Evolutionary conservation across 2,888 invertebrate genomes (phyloP).

Genomic region (Neocrepidodera transversa): DNA sequence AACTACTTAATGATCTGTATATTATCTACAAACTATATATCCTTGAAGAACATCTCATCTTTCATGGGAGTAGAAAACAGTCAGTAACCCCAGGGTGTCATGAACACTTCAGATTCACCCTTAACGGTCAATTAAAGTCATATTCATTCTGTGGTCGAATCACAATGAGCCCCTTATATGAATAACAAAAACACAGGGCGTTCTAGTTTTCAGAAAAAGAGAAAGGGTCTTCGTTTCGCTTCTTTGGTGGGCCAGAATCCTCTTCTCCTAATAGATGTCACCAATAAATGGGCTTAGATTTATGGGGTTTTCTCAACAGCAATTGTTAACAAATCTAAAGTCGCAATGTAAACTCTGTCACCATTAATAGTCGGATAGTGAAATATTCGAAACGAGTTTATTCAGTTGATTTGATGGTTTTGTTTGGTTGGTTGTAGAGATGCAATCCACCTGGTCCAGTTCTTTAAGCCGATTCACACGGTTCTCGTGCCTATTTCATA

Average conservation of each 20-base stretch:
- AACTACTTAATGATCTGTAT: conserved; percentile 23
- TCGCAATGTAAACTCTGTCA: conserved; percentile 49
- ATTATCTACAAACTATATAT: conserved; percentile 12
- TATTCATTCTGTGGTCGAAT: conserved; percentile 54
- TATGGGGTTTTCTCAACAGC: conserved; percentile 42
- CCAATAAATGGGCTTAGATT: conserved; percentile 46
- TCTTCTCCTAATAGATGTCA: conserved; percentile 50
- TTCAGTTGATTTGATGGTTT: conserved; percentile 11
- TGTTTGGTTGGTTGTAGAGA: conserved; percentile 41
- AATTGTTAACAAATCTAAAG: conserved; percentile 46
- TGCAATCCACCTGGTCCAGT: conserved; percentile 52
- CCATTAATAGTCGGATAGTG: conserved; percentile 28
- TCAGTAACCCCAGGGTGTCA: conserved; percentile 43
- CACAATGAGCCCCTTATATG: conserved; percentile 51
- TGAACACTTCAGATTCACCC: conserved; percentile 46
- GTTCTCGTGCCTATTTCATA: conserved; percentile 49
- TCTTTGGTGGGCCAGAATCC: conserved; percentile 45
- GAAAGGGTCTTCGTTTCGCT: conserved; percentile 29
- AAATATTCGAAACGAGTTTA: background rate
- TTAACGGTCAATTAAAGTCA: conserved; percentile 56
- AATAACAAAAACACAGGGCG: conserved; percentile 43
- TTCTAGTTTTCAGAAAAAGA: conserved; percentile 40
- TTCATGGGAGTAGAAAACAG: conserved; percentile 41
- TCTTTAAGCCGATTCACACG: conserved; percentile 53
- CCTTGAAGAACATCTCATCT: conserved; percentile 38